Percentiles rank a stretch among this genome's conserved stretches.
Conservation (phyloP, 2,797 vertebrate species). For the Coregonus suidteri region DNA sequence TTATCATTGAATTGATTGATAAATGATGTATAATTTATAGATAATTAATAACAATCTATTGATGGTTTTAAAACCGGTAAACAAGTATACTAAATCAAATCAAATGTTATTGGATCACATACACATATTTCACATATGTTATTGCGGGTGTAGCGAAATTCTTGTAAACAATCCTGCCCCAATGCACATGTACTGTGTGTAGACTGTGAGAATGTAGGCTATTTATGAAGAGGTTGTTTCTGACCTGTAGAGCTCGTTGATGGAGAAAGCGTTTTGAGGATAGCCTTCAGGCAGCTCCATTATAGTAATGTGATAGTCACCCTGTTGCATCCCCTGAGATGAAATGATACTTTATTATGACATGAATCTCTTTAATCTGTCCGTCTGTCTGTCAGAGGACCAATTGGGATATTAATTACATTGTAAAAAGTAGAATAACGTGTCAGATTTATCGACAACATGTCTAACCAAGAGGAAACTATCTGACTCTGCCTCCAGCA, state of each 20-base stretch:
- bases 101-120: too few relatives aligned
- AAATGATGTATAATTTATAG: too few relatives aligned
- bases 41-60: not conserved
- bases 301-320: not conserved
- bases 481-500: not conserved
- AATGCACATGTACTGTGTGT: too few relatives aligned
- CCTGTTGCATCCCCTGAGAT: not conserved
- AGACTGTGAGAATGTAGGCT: not conserved
- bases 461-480: too few relatives aligned
- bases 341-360: not conserved
- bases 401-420: too few relatives aligned
- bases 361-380: not conserved
- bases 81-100: not conserved
- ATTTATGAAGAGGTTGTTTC: not conserved
- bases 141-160: too few relatives aligned
- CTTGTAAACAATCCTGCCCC: not conserved
- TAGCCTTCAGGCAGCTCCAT: not conserved
- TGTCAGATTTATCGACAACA: too few relatives aligned
- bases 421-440: too few relatives aligned
- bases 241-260: not conserved
- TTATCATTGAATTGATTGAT: too few relatives aligned
- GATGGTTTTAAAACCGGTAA: not conserved
- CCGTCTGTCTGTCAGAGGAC: too few relatives aligned
- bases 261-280: not conserved
- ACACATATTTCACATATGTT: too few relatives aligned